These are phyloP conservation scores for Ictidomys tridecemlineatus DNA, from an alignment of 2,113 vertebrate species.

Conservation along the genomic window DNA sequence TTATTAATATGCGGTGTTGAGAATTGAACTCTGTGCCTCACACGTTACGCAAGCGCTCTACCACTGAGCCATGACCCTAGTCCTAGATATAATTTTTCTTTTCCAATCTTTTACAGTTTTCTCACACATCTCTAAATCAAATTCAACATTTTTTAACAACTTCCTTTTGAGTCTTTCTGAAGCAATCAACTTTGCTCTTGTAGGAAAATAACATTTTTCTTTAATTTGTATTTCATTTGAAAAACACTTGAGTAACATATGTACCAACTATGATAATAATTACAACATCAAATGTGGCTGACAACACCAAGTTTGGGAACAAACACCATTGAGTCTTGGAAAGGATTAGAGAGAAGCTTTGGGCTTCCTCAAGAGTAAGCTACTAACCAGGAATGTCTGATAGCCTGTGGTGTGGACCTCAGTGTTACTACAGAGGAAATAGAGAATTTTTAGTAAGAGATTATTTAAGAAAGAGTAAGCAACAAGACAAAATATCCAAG, in stretches of 20 bases:
- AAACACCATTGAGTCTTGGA: not conserved
- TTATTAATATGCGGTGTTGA: too few species aligned
- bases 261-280: not conserved
- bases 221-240: not conserved
- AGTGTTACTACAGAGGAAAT: not conserved
- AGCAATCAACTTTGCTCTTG: not conserved
- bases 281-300: not conserved
- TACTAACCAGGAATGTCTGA: not conserved
- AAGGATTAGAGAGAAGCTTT: not conserved
- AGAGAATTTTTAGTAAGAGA: not conserved
- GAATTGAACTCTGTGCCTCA: too few species aligned
- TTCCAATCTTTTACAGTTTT: not conserved
- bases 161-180: slow-evolving; percentile 30
- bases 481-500: not conserved
- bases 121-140: not conserved
- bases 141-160: not conserved
- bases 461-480: not conserved
- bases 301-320: not conserved
- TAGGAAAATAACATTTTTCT: not conserved
- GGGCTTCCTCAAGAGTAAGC: not conserved
- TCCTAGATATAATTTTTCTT: not conserved
- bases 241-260: not conserved
- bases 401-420: not conserved
- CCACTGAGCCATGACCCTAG: too few species aligned
- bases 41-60: too few species aligned